Percentiles rank a stretch among this genome's conserved stretches.
Evolutionary conservation across 2,113 vertebrate genomes (phyloP).

Genomic region (Prolemur simus): DNA sequence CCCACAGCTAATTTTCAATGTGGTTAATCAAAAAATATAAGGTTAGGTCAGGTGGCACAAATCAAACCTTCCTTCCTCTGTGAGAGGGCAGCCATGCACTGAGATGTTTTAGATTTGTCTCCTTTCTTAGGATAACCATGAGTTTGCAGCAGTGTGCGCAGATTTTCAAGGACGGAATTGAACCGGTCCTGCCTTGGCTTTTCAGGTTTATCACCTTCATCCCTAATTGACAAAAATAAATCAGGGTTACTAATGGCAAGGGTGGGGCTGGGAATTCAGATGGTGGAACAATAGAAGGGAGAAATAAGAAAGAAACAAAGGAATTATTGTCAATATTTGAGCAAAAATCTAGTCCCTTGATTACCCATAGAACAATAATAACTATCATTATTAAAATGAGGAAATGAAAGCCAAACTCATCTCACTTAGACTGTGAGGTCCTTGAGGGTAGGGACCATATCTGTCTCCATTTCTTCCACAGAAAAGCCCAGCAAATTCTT

Average conservation of each 20-base stretch:
- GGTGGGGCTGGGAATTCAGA: not conserved
- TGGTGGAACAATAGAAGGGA: not conserved
- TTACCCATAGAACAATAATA: not conserved
- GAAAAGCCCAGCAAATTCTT: not conserved
- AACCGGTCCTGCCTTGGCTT: conserved; percentile 90
- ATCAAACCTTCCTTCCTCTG: conserved; percentile 92
- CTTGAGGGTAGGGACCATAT: not conserved
- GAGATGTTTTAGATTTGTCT: conserved; percentile 90
- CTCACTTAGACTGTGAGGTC: not conserved
- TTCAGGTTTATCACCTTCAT: conserved; percentile 89
- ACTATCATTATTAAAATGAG: conserved; percentile 2
- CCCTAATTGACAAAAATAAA: conserved; percentile 80
- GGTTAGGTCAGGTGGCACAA: not conserved
- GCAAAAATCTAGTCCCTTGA: conserved; percentile 12
- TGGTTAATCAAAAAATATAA: not conserved
- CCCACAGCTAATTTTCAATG: not conserved
- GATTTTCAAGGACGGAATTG: conserved; percentile 90
- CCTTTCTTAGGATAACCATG: conserved; percentile 90
- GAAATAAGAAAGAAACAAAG: not conserved
- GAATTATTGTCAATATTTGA: not conserved
- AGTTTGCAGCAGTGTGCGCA: conserved; percentile 90
- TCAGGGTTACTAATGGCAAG: not conserved
- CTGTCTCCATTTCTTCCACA: not conserved
- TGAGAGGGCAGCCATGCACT: conserved; percentile 89
- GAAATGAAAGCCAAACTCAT: not conserved